Evolutionary conservation across 2,888 invertebrate genomes (phyloP).

Genomic region (Plebejus argus): DNA sequence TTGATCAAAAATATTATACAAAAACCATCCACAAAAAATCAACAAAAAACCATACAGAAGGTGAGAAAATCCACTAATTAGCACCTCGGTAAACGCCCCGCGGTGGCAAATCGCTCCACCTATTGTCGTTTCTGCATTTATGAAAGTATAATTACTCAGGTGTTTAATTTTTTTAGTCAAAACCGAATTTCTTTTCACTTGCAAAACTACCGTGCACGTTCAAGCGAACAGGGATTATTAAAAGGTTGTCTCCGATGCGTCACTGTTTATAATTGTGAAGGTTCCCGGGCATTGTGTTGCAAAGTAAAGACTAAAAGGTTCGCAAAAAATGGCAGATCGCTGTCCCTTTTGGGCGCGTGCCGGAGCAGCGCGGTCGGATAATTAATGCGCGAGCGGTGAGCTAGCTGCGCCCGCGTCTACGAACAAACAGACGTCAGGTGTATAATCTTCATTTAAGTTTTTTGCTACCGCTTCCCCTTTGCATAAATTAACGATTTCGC

Average conservation of each 20-base stretch:
- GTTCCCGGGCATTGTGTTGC: conserved; percentile 43
- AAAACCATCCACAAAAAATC: conserved; percentile 39
- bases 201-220: conserved; percentile 67
- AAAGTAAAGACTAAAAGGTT: conserved; percentile 31
- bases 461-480: conserved; percentile 75
- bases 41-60: conserved; percentile 54
- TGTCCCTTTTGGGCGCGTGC: conserved; percentile 58
- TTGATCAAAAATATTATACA: conserved; percentile 34
- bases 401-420: conserved; percentile 55
- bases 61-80: conserved; percentile 79
- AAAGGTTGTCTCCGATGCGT: conserved; percentile 53
- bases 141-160: conserved; percentile 72
- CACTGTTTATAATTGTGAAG: conserved; percentile 64
- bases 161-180: conserved; percentile 63
- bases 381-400: conserved; percentile 67
- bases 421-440: conserved; percentile 70
- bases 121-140: conserved; percentile 59
- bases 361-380: conserved; percentile 58
- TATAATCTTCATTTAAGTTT: conserved; percentile 75
- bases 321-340: conserved; percentile 48
- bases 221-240: conserved; percentile 67
- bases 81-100: conserved; percentile 58
- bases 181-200: conserved; percentile 60
- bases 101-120: conserved; percentile 56
- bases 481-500: conserved; percentile 76